phyloP scores from a whole-genome alignment of 1,140 invertebrate genomes.

The Papilio polyxenes region DNA sequence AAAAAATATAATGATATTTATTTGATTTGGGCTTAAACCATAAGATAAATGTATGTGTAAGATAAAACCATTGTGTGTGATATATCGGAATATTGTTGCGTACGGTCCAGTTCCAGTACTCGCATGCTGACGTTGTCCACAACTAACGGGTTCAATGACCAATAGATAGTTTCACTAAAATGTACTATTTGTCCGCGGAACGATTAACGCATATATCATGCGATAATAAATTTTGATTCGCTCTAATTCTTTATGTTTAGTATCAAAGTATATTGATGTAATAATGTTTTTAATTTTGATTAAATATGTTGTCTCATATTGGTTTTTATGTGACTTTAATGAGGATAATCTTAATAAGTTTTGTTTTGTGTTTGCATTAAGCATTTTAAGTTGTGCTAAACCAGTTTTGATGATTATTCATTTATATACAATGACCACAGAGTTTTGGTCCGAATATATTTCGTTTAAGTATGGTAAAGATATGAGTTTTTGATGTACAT shows the following conservation, averaged over 20 bases:
- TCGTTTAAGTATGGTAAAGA: neutral
- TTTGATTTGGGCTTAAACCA: neutral
- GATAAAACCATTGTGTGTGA: neutral
- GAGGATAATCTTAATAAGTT: neutral
- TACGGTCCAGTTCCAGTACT: conserved; percentile 24
- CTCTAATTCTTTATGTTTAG: neutral
- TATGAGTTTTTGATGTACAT: neutral
- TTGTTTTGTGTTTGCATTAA: neutral
- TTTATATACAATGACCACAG: neutral
- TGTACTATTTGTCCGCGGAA: neutral
- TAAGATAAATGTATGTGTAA: neutral
- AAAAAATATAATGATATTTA: too few relatives aligned
- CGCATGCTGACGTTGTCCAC: conserved; percentile 6
- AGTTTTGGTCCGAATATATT: neutral
- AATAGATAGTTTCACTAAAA: conserved; percentile 36
- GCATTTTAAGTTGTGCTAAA: neutral
- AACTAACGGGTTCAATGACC: conserved; percentile 29
- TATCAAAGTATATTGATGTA: neutral
- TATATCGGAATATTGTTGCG: neutral
- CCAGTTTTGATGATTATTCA: neutral
- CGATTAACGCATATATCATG: conserved; percentile 14
- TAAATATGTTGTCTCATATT: neutral
- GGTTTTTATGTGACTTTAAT: neutral
- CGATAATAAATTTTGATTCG: conserved; percentile 31
- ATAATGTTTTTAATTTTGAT: neutral